phyloP scores from a whole-genome alignment of 2,797 vertebrate species.

The Kryptopterus vitreolus region DNA sequence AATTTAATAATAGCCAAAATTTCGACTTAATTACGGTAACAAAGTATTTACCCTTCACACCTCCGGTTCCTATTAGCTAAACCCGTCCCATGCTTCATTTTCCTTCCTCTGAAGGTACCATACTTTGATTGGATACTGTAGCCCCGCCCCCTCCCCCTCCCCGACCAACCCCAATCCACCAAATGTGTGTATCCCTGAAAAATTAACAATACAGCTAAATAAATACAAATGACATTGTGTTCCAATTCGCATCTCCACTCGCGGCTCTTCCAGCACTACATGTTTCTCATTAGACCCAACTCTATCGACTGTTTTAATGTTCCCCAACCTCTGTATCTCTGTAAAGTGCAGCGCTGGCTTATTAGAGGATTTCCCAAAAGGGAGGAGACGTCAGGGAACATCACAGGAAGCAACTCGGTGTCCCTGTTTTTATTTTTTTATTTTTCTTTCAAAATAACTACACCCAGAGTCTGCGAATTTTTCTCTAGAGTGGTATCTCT shows the following conservation, averaged over 20 bases:
- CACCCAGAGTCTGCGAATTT: not conserved
- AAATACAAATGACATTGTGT: not conserved
- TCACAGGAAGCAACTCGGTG: conserved; percentile 45
- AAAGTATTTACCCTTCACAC: no score
- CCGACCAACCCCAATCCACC: no score
- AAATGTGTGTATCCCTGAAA: no score
- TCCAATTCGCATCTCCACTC: not conserved
- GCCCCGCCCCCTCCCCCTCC: no score
- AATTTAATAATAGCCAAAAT: no score
- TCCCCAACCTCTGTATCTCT: not conserved
- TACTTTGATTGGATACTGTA: no score
- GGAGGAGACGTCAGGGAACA: conserved; percentile 45
- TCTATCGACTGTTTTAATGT: conserved; percentile 14
- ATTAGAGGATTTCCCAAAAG: conserved; percentile 46
- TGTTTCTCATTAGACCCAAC: not conserved
- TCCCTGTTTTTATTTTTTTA: conserved; percentile 18
- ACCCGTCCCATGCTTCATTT: no score
- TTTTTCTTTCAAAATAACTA: conserved; percentile 26
- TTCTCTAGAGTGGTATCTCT: not conserved
- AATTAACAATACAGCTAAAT: no score
- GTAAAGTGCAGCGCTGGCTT: conserved; percentile 45
- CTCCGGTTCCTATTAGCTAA: no score
- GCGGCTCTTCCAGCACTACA: not conserved
- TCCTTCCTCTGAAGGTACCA: no score
- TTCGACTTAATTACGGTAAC: no score